Conservation (phyloP, 1,140 invertebrate species). For the Aphaenogaster ashmeadi region DNA sequence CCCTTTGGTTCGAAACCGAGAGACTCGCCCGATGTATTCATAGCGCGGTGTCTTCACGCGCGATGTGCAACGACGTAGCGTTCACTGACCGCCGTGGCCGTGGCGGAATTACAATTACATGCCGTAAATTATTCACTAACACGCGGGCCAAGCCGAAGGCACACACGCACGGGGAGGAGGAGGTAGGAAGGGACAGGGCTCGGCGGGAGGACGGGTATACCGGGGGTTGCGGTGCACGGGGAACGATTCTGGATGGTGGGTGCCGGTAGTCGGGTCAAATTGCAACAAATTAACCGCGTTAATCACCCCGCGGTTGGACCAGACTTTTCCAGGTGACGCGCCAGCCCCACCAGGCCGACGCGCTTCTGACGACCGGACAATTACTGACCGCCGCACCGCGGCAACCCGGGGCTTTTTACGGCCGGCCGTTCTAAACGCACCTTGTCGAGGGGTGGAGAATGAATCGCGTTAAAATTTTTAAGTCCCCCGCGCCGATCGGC, state of each 20-base stretch:
- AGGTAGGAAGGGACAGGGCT: not conserved
- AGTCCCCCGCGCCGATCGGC: constrained; percentile 22
- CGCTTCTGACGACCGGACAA: constrained; percentile 49
- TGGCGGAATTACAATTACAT: constrained; percentile 70
- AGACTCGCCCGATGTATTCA: constrained; percentile 2
- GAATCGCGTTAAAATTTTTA: constrained; percentile 59
- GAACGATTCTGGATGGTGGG: constrained; percentile 61
- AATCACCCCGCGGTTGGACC: constrained; percentile 69
- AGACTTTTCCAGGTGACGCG: constrained; percentile 69
- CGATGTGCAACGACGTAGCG: constrained; percentile 20
- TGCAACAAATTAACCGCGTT: constrained; percentile 80
- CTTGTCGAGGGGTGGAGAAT: not conserved
- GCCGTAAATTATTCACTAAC: constrained; percentile 75
- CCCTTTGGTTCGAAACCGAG: not conserved
- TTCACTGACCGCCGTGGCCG: constrained; percentile 32
- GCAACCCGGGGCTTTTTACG: constrained; percentile 58
- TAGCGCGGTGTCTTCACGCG: constrained; percentile 39
- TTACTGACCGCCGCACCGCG: constrained; percentile 56
- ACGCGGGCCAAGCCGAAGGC: constrained; percentile 29
- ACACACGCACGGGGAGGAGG: not conserved
- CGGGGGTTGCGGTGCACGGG: not conserved
- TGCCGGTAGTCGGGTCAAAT: constrained; percentile 71
- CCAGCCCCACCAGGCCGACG: not conserved
- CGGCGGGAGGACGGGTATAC: not conserved
- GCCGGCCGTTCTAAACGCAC: constrained; percentile 35